Evolutionary conservation across 2,113 vertebrate species (phyloP), one percentile per base, ranked within the genome.

Genomic region (Noturus placidus): DNA sequence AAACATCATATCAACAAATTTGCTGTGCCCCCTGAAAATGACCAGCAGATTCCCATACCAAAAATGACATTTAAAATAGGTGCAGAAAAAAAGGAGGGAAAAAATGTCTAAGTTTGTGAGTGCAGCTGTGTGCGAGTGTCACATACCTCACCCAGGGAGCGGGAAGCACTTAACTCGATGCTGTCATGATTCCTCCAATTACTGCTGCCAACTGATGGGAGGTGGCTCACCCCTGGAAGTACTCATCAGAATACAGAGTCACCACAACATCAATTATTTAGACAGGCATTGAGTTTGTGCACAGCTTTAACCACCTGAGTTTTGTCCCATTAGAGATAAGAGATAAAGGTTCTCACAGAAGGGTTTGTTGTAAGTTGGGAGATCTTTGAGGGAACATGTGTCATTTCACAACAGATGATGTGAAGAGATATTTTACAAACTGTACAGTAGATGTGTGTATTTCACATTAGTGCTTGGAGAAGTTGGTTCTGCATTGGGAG

Each of bases 151-250:
- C 92, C 94, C 92, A 63, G 91, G 92, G 93, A 94, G 91, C 87
- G 91, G 89, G 91, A 91, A 95, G 93, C 94, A 94, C 94, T 95
- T 95, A 94, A 94, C 94, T 94, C 92, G 30, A 91, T 91, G 90
- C 93, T 93, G 93, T 94, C 93, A 92, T 93, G 92, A 95, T 94
- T 95, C 92, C 93, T 93, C 94, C 94, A 95, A 95, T 95, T 95
- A 95, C 87, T 90, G 92, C 92, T 95, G 95, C 95, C 94, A 94
- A 94, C 91, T 92, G 85, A 93, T 94, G 93, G 94, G 95, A 94
- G 93, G 94, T 89, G 91, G 92, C 92, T 94, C 93, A 93, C 93
- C 94, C 89, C 94, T 92, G 93, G 90, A 94, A 94, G 93, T 92
- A 93, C 93, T 93, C 92, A 88, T 91, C 91, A 90, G 94, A 95